phyloP scores from a whole-genome alignment of 2,113 vertebrate genomes.

The Hippocampus zosterae region DNA sequence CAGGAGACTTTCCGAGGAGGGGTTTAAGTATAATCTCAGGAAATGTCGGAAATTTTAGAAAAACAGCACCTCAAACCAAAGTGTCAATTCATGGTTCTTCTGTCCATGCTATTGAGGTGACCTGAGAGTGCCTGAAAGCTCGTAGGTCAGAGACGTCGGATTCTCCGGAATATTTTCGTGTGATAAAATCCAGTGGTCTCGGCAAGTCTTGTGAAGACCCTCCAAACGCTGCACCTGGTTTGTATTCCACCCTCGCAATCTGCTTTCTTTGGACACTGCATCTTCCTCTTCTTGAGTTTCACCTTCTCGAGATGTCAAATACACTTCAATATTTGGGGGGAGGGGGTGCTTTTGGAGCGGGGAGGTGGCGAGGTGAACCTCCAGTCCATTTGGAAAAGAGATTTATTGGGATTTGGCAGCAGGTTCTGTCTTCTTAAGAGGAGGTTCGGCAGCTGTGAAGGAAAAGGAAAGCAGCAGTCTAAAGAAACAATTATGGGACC shows the following conservation, averaged over 20 bases:
- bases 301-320: slow-evolving; percentile 60
- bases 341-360: slow-evolving; percentile 31
- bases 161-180: slow-evolving; percentile 46
- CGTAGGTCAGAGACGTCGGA: slow-evolving; percentile 28
- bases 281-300: slow-evolving; percentile 64
- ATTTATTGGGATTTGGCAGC: slow-evolving; percentile 56
- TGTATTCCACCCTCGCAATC: slow-evolving; percentile 49
- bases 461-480: slow-evolving; percentile 33
- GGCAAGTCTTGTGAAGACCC: slow-evolving; percentile 60
- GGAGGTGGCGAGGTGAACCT: slow-evolving; percentile 23
- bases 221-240: slow-evolving; percentile 70
- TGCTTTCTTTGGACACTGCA: slow-evolving; percentile 67
- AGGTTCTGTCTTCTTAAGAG: slow-evolving; percentile 18
- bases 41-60: background rate
- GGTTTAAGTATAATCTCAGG: background rate
- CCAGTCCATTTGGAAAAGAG: slow-evolving; percentile 39
- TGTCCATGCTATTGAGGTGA: background rate
- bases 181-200: slow-evolving; percentile 50
- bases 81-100: background rate
- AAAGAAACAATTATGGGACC: slow-evolving; percentile 43
- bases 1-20: background rate
- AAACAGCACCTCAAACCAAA: background rate
- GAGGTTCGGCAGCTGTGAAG: slow-evolving; percentile 23
- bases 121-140: slow-evolving; percentile 28
- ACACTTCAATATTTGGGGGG: slow-evolving; percentile 35